Evolutionary conservation across 2,888 invertebrate species (phyloP).

Genomic region (Barypeithes pellucidus): DNA sequence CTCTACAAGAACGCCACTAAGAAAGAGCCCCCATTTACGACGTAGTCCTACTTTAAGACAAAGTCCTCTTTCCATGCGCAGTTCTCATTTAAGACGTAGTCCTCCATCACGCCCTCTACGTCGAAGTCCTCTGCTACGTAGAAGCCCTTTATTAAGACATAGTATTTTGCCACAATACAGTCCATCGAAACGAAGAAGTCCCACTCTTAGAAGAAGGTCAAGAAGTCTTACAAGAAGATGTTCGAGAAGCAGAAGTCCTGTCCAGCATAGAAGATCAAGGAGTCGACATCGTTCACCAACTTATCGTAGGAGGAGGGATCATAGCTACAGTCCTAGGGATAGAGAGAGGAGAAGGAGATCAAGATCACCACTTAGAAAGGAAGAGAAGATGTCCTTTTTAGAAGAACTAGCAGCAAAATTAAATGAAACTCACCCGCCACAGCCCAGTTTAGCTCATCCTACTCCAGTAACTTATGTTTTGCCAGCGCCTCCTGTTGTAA

Average conservation of each 20-base stretch:
- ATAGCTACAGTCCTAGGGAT: constrained; percentile 44
- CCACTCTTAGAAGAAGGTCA: constrained; percentile 10
- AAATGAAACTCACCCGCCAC: constrained; percentile 55
- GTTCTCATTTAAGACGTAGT: not conserved
- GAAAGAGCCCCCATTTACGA: constrained; percentile 27
- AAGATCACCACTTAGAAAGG: constrained; percentile 49
- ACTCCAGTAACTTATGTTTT: constrained; percentile 6
- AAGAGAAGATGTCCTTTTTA: constrained; percentile 64
- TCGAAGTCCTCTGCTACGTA: constrained; percentile 1
- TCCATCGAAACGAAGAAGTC: constrained; percentile 25
- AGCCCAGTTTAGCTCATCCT: constrained; percentile 41
- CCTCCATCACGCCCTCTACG: not conserved
- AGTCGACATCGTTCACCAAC: constrained; percentile 31
- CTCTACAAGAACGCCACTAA: constrained; percentile 28
- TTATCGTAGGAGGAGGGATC: constrained; percentile 45
- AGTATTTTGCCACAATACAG: not conserved
- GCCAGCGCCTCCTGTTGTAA: constrained; percentile 52
- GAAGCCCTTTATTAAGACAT: not conserved
- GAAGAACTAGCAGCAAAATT: constrained; percentile 67
- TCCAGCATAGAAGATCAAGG: constrained; percentile 25
- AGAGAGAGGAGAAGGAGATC: constrained; percentile 49
- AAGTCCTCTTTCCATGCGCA: constrained; percentile 24
- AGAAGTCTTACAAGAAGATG: constrained; percentile 46
- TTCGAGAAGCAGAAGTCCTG: constrained; percentile 38
- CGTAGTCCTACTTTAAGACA: constrained; percentile 25